Conservation (phyloP, 2,113 vertebrate genomes). For the Bufo bufo region DNA sequence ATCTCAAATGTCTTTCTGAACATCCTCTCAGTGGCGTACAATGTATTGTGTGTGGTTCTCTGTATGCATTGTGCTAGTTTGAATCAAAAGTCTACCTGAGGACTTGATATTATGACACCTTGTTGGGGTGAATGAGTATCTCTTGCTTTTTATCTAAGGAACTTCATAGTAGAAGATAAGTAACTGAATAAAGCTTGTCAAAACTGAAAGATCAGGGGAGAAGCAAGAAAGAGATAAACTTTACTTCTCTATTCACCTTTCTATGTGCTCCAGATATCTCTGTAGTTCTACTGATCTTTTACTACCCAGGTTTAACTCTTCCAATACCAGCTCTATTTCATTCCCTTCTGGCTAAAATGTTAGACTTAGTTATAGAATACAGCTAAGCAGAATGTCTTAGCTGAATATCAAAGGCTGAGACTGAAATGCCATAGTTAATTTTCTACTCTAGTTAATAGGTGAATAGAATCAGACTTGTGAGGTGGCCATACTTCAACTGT, state of each 20-base stretch:
- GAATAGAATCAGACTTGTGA: constrained; percentile 16
- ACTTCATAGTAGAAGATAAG: constrained; percentile 6
- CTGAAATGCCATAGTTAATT: constrained; percentile 17
- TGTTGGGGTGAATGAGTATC: not conserved
- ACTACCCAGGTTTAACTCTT: not conserved
- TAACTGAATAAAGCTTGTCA: constrained; percentile 34
- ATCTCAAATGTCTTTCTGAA: not conserved
- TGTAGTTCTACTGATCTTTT: not conserved
- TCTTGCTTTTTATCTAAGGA: constrained; percentile 20
- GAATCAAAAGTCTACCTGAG: not conserved
- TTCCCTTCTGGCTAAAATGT: not conserved
- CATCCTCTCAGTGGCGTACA: not conserved
- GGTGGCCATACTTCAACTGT: constrained; percentile 11
- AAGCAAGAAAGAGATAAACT: constrained; percentile 3
- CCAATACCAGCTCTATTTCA: not conserved
- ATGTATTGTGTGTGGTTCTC: not conserved
- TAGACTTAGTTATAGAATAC: not conserved
- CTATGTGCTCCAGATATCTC: not conserved
- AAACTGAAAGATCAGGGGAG: constrained; percentile 12
- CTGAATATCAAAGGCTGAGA: constrained; percentile 22
- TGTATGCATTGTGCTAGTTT: not conserved
- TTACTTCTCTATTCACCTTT: not conserved
- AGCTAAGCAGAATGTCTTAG: not conserved
- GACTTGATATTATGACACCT: not conserved
- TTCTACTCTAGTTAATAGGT: constrained; percentile 30